Evolutionary conservation across 2,888 invertebrate species (phyloP), one percentile per base, ranked within the genome.

Genomic region (Bombyx huttoni): DNA sequence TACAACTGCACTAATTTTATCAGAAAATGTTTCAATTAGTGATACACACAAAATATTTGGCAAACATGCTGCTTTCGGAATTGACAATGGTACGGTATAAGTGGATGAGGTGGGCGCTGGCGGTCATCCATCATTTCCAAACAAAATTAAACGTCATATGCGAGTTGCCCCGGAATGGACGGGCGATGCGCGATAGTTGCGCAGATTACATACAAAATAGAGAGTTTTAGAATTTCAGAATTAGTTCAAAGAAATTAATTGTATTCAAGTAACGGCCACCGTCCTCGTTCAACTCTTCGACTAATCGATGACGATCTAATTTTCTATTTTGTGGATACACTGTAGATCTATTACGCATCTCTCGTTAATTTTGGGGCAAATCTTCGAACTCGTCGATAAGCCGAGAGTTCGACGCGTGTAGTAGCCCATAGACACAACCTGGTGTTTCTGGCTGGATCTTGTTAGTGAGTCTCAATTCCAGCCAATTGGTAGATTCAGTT

Each of bases 121-220:
- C 34, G 13, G 65, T 71, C 78, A 87, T 87, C 86, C 85, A 87
- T 87, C 87, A 87, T 86, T 68, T 72, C 73, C 76, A 74, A 77
- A 85, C 85, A 81, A 86, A 87, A 86, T 87, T 84, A 86, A 86
- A 85, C 81, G 86, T 85, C 87, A 86, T 75, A 80, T 78, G 80
- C 78, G 78, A 71, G 73, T 70, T 80, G 76, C 70, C 67, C 71
- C 64, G 63, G 56, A 62, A 71, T 69, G 82, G 79, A 76, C 81
- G 68, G 62, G 12, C 65, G 66, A 61, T 58, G 52, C 54, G 54
- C 51, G 24, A 24, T 34, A 34, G n/a, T 34, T n/a, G 33, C 53
- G 60, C 56, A 78, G 81, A 64, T 65, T 70, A 79, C 56, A 53
- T 58, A 53, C 48, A 49, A 50, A 45, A 54, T 61, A 71, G 70